phyloP scores from a whole-genome alignment of 2,888 invertebrate genomes.

The Octodonta nipae region DNA sequence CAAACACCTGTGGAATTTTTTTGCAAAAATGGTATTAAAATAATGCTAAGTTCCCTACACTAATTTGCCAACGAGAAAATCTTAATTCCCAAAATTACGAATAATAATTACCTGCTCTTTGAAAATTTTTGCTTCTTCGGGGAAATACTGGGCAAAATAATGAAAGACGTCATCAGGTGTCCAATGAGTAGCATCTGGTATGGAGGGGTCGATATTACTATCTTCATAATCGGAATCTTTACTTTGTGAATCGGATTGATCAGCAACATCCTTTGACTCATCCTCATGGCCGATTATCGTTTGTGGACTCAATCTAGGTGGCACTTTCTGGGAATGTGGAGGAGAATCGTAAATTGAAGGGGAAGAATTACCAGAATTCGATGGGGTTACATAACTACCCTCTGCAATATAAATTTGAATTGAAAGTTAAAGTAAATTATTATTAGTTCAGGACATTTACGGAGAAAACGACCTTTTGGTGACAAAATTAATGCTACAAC shows the following conservation, averaged over 20 bases:
- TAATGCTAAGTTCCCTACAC: too few relatives aligned
- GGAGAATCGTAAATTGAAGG: constrained; percentile 8
- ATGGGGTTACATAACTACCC: not conserved
- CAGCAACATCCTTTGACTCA: constrained; percentile 10
- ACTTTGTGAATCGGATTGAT: constrained; percentile 23
- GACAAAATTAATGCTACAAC: too few relatives aligned
- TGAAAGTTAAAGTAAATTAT: too few relatives aligned
- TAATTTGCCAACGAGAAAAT: too few relatives aligned
- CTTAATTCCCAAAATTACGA: too few relatives aligned
- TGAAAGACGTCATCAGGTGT: constrained; percentile 66
- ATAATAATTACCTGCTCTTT: constrained; percentile 71
- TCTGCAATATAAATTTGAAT: too few relatives aligned
- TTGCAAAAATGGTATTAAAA: too few relatives aligned
- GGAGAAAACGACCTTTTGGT: too few relatives aligned
- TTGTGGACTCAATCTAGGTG: constrained; percentile 31
- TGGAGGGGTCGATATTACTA: constrained; percentile 47
- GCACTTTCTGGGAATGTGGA: constrained; percentile 10
- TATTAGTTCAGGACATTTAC: too few relatives aligned
- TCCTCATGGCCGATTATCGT: constrained; percentile 11
- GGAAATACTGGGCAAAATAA: constrained; percentile 65
- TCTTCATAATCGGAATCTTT: constrained; percentile 30
- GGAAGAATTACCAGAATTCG: constrained; percentile 4
- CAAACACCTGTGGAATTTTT: too few relatives aligned
- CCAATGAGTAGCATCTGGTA: constrained; percentile 75
- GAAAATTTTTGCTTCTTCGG: constrained; percentile 67